Evolutionary conservation across 2,797 vertebrate genomes (phyloP).

Genomic region (Gallinago solitaria): DNA sequence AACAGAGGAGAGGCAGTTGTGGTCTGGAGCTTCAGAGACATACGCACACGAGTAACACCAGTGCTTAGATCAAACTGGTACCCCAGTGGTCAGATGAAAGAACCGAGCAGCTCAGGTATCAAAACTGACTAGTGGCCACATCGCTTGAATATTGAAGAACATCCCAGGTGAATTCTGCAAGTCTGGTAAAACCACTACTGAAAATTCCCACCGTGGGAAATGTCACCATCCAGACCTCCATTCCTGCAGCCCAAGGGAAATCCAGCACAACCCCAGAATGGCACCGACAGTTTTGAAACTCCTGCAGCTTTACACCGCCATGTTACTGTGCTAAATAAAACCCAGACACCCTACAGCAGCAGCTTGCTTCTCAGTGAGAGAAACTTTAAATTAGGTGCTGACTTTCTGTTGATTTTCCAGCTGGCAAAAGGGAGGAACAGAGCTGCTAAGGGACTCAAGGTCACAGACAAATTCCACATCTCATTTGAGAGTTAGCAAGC

Average conservation of each 20-base stretch:
- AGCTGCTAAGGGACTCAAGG: constrained; percentile 28
- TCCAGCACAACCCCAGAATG: not conserved
- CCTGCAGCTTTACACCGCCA: not conserved
- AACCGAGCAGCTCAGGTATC: not conserved
- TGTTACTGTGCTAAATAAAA: not conserved
- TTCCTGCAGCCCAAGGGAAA: not conserved
- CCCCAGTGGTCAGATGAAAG: not conserved
- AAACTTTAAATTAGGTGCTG: constrained; percentile 14
- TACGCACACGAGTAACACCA: not conserved
- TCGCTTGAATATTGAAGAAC: not conserved
- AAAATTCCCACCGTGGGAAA: not conserved
- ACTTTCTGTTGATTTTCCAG: constrained; percentile 29
- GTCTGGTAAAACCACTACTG: not conserved
- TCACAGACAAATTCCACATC: not conserved
- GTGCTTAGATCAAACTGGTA: not conserved
- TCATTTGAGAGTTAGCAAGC: not conserved
- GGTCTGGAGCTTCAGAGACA: not conserved
- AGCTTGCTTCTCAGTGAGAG: not conserved
- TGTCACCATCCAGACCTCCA: not conserved
- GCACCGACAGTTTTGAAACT: not conserved
- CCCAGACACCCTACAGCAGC: not conserved
- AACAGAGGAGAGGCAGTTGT: not conserved
- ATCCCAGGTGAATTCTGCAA: not conserved
- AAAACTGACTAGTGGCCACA: not conserved
- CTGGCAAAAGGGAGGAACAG: constrained; percentile 1